Base-by-base conservation (phyloP, 1,140 invertebrate genomes). In the Goniozus legneri region DNA sequence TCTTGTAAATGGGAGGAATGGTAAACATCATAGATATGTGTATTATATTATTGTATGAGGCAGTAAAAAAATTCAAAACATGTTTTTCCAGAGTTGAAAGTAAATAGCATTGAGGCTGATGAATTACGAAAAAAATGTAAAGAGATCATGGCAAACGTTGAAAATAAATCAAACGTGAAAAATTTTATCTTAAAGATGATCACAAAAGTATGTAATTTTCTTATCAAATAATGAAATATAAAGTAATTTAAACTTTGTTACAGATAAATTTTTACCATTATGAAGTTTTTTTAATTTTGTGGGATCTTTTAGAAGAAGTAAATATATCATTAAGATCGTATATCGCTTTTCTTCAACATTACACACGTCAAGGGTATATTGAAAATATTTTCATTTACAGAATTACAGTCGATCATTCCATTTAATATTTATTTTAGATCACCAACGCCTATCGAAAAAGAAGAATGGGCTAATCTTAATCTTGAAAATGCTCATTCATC, bases 201-300 rank as follows among this genome's bases (percentile, higher is more conserved):
- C 8, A 21, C 54, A 3, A 38, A 64, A 35, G 66, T 69, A 55
- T 52, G 39, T 41, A 15, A 42, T 37, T 22, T 30, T 21, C 12
- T 40, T 41, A 24, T 43, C 35, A 14, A 14, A 21, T 10, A 20
- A 39, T 24, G 1, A 16, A 48, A 45, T 35, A 41, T 34, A 22
- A 24, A 43, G 43, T 35, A 16, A 22, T 57, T 31, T 31, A 35
- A 33, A 30, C 15, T 58, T 42, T 4, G 18, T 56, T 53, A 33
- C 35, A 71, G 65, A 58, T 76, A 1, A 76, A 73, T 52, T 69
- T 65, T 50, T 77, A 77, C 44, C 48, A 77, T 40, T 77, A 77
- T 51, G 76, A 77, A 62, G 58, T 76, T 4, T 73, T 73, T 46
- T 50, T 72, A 27, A 61, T 73, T 15, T 62, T 76, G 24, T 45